A percentile compares a stretch with the other conserved stretches of the same genome.
Conservation (phyloP, 2,888 invertebrate species). For the Polydrusus cervinus region DNA sequence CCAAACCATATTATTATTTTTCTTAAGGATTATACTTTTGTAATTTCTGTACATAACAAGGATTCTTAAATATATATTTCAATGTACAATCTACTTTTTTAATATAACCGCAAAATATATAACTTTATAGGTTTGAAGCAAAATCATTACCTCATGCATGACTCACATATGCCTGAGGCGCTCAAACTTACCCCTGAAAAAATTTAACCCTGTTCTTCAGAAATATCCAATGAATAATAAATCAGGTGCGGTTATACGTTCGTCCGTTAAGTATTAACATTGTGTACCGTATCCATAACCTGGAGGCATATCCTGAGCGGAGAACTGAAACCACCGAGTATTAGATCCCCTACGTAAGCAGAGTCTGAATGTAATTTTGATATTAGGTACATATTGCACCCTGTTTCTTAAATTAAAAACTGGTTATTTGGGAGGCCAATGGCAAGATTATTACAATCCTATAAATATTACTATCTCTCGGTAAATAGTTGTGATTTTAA, state of each 20-base stretch:
- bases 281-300: slow-evolving; percentile 37
- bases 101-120: too few species aligned
- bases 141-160: slow-evolving; percentile 10
- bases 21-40: too few species aligned
- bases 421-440: neutral
- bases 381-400: neutral
- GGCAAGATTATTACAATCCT: too few species aligned
- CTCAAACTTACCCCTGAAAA: slow-evolving; percentile 30
- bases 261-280: slow-evolving; percentile 34
- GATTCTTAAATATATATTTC: too few species aligned
- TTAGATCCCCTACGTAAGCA: slow-evolving; percentile 19
- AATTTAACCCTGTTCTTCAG: slow-evolving; percentile 38
- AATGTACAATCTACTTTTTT: too few species aligned
- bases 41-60: too few species aligned
- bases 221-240: slow-evolving; percentile 45
- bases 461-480: too few species aligned
- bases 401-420: slow-evolving; percentile 19
- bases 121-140: neutral
- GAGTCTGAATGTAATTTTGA: slow-evolving; percentile 10
- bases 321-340: slow-evolving; percentile 23
- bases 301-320: slow-evolving; percentile 23
- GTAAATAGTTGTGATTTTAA: too few species aligned
- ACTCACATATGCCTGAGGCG: slow-evolving; percentile 26
- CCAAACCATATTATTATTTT: too few species aligned
- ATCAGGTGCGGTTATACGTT: slow-evolving; percentile 25